Evolutionary conservation across 2,888 invertebrate species (phyloP), one percentile per base, ranked within the genome.

Genomic region (Microctonus brassicae): DNA sequence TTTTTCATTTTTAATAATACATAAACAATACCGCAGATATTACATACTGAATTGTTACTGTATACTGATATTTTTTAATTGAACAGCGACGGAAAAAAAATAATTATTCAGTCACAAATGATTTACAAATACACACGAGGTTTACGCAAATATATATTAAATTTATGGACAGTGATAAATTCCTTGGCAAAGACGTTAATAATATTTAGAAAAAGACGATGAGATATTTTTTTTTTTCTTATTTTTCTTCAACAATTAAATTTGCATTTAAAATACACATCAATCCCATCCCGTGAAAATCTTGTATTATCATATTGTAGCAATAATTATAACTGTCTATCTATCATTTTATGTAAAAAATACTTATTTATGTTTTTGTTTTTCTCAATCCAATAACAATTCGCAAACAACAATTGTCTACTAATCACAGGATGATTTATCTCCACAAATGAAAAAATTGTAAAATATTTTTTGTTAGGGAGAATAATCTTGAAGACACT

Each of bases 1-100:
- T 61, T 57, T 20, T 61, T 7, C 66, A 58, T 60, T 58, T 22
- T 53, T 52, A 52, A 55, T 33, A 34, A 26, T 58, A 58, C 60
- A 26, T 6, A 42, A 53, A 24, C 34, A 61, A 66, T 67, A 60
- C 65, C 53, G 24, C 34, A 13, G 33, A 61, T 33, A 24, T 62
- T 66, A 52, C 42, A 62, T 47, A 57, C 60, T 70, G 52, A 62
- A 39, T 11, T 67, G 65, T 70, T 34, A 29, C 65, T 63, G 39
- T 67, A 65, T 42, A 52, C 13, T 47, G 13, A 66, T 73, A 13
- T 57, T 57, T 57, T 24, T 29, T 42, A 65, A 65, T 55, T 4
- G 13, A 64, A 42, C 9, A 13, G 11, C n/a, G 17, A 20, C 47
- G 9, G 47, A 47, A 47, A n/a, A 17, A 7, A 20, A 47, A 4